Evolutionary conservation across 2,113 vertebrate species (phyloP), one percentile per base, ranked within the genome.

Genomic region (Varanus komodoensis): DNA sequence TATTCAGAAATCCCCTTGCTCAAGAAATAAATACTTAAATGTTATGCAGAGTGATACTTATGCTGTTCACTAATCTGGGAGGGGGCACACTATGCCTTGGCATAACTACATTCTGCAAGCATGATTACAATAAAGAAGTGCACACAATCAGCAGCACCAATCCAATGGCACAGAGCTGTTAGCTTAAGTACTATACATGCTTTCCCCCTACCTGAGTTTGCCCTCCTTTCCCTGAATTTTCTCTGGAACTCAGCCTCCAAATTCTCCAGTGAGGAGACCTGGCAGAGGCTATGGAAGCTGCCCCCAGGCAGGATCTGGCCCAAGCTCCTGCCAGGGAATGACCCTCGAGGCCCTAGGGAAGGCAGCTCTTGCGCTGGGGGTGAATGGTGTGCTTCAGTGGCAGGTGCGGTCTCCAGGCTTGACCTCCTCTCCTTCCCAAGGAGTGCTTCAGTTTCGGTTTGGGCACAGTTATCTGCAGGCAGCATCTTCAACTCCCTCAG

Each of bases 241-340:
- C 94, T 95, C 93, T 93, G 97, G 97, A 98, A 98, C 48, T 98
- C 97, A 44, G 97, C 96, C 50, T 98, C 98, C 94, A 96, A 94
- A 34, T 98, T 98, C 96, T 98, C 97, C 94, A 98, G 96, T 8
- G 98, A 98, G 1, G 98, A 98, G 90, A 98, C 98, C 1, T 98
- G 97, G 68, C 98, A 95, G 90, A 99, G 97, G 97, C 98, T 98
- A 94, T 93, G 95, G 96, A 96, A 96, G 94, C 94, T 96, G 93
- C 95, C 95, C 95, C 92, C 91, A 0, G 93, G 92, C 85, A 88
- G 94, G 91, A 94, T 94, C 81, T 93, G 97, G 83, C 97, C 95
- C 90, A 98, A 88, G 8, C 95, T 84, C 87, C 97, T 97, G 0
- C 95, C 93, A n/a, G 96, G 88, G 81, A 96, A 96, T 4, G 96